A percentile compares a stretch with the other conserved stretches of the same genome.
These are phyloP conservation scores for Chloropsis hardwickii DNA, from an alignment of 2,113 vertebrate species.

Conservation along the genomic window DNA sequence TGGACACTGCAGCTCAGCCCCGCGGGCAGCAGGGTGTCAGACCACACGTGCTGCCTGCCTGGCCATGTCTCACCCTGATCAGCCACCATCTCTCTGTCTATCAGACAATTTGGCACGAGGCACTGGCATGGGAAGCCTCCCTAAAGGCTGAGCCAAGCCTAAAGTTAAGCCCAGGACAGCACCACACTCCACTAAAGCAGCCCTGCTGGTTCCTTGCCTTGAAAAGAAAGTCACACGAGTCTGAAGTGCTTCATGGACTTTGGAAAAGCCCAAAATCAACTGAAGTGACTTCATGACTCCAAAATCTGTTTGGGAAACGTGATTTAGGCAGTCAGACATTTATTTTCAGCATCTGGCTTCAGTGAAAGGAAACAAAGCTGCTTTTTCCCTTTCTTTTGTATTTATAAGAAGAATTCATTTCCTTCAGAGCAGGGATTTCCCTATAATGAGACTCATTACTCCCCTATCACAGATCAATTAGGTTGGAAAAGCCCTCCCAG, in stretches of 20 bases:
- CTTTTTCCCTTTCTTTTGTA: neutral
- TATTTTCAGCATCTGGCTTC: neutral
- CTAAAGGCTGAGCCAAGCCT: neutral
- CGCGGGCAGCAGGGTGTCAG: neutral
- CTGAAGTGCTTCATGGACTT: neutral
- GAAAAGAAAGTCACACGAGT: neutral
- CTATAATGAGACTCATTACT: neutral
- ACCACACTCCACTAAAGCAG: no score
- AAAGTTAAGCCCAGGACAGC: neutral
- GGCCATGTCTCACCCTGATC: neutral
- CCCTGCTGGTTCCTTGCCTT: neutral
- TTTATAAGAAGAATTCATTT: neutral
- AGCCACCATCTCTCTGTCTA: neutral
- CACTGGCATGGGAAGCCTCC: fast-evolving
- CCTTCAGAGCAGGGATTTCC: neutral
- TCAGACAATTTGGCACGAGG: neutral
- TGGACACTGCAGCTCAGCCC: neutral
- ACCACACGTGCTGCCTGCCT: fast-evolving
- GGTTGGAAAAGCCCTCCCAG: neutral
- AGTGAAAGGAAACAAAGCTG: neutral
- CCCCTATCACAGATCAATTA: neutral
- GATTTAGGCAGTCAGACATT: neutral
- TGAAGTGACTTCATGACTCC: neutral
- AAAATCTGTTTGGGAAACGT: neutral
- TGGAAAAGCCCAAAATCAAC: neutral